Base-by-base conservation (phyloP, 1,140 invertebrate species). In the Hyphantria cunea region DNA sequence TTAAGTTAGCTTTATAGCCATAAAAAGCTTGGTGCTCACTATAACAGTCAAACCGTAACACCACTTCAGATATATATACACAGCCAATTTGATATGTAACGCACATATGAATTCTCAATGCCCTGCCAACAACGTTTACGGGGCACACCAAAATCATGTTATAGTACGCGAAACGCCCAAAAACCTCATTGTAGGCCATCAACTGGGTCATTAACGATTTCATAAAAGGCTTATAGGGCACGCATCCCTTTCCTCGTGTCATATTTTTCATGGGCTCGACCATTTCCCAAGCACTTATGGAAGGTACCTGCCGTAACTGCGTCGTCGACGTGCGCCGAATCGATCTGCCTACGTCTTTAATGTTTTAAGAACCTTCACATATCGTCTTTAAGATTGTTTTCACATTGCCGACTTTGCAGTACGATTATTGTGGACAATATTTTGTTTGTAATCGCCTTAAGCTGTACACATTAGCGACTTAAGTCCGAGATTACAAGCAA, bases 151-250 rank as follows among this genome's bases (percentile, higher is more conserved):
- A 61, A 60, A 50, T 47, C 44, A 47, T 51, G 47, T 64, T 41
- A 60, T 63, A 73, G 70, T 71, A 79, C 58, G 69, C 54, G 74
- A 69, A 74, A 76, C 71, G 68, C 67, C 72, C 56, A 74, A 80
- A 78, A 75, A 71, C 52, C 74, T 53, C 65, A 54, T 71, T 66
- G 64, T 52, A 54, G 60, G 52, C 72, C 71, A 80, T 82, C 82
- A 72, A 64, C 72, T 47, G 64, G 64, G 75, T 87, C 83, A 84
- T 85, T 87, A 87, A 80, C 80, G 78, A 83, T 85, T 87, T 78
- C 78, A 87, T 85, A 85, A 83, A 84, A 78, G 80, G 82, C 81
- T 83, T 85, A 84, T 78, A 71, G 76, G 80, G 54, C 74, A 68
- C 73, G 70, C 72, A 80, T 82, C 74, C 79, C 72, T 75, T 79